Base-by-base conservation (phyloP, 2,888 invertebrate genomes). In the Ochropacha duplaris region DNA sequence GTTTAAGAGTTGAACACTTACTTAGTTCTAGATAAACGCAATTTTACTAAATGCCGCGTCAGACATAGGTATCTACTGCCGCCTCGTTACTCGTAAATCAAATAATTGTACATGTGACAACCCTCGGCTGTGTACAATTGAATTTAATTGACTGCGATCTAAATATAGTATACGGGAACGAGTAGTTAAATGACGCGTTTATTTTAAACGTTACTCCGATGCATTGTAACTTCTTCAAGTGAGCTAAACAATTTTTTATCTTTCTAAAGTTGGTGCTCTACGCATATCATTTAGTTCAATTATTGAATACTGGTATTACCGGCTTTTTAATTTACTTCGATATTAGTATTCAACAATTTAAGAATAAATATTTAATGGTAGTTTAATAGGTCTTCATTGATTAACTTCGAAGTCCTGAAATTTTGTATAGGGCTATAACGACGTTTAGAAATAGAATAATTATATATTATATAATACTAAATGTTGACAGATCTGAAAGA, bases 131-230 rank as follows among this genome's bases (percentile, higher is more conserved):
- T 61, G 72, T 74, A 70, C 82, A 90, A 91, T 92, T 92, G 88
- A 82, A 83, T 86, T 87, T 91, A 90, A 90, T 91, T 90, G 88
- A 86, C 72, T 73, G 60, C 57, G 69, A 61, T 78, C 88, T 90
- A 90, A 85, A 90, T 87, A 90, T 90, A 90, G 81, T 61, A n/a
- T n/a, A 66, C 56, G 55, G 60, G 64, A 69, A 62, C 64, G 65
- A 60, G 51, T 59, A 61, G 60, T 57, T 56, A 51, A 34, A 54
- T 60, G 60, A 54, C 28, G 39, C 52, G 49, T 51, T 56, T 50
- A 39, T 54, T 56, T 56, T 54, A 19, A 44, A 44, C 44, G 19
- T 9, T 19, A 39, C 39, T 39, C 49, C 28, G 9, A 31, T 31
- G 31, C 19, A 31, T 51, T 52, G 22, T 52, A 34, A 52, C 52